A percentile compares a stretch with the other conserved stretches of the same genome.
phyloP scores from a whole-genome alignment of 2,113 vertebrate species.

The Microtus oregoni region DNA sequence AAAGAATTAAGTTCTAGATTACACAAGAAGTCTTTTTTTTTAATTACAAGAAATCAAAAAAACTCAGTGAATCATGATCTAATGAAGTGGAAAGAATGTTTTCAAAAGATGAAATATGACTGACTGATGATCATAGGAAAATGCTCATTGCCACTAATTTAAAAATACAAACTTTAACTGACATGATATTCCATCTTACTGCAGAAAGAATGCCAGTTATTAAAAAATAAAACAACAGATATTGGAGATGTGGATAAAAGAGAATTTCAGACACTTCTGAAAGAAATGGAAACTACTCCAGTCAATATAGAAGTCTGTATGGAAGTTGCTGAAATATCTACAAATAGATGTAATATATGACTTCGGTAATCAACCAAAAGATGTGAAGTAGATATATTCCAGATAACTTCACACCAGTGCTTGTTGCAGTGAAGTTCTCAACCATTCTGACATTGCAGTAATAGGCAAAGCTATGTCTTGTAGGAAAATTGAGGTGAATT shows the following conservation, averaged over 20 bases:
- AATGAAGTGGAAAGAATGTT: not conserved
- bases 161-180: not conserved
- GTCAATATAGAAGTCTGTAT: not conserved
- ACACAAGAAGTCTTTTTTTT: too few species aligned
- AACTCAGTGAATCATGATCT: not conserved
- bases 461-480: not conserved
- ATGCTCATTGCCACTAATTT: not conserved
- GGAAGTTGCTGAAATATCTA: not conserved
- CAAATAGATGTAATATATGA: not conserved
- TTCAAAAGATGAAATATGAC: not conserved
- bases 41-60: not conserved
- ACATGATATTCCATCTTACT: not conserved
- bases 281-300: not conserved
- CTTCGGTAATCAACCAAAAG: not conserved
- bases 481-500: not conserved
- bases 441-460: not conserved
- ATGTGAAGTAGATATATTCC: not conserved
- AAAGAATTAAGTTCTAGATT: not conserved
- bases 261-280: not conserved
- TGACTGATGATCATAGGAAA: not conserved
- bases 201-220: not conserved
- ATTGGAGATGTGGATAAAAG: not conserved
- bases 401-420: not conserved
- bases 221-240: not conserved
- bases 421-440: not conserved